A percentile compares a stretch with the other conserved stretches of the same genome.
phyloP scores from a whole-genome alignment of 2,888 invertebrate genomes.

The Apodemia zela region DNA sequence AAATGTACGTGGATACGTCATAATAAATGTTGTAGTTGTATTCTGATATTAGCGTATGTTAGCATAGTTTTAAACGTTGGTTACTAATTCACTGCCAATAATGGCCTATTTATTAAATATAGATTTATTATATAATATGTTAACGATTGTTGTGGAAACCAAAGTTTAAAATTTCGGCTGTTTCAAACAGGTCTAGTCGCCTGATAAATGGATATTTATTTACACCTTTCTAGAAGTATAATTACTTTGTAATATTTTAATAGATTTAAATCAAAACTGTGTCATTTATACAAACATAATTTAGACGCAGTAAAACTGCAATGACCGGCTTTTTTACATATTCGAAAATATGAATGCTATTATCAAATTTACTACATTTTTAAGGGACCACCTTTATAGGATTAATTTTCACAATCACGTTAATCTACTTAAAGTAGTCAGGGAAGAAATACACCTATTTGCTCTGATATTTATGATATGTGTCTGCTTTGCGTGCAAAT shows the following conservation, averaged over 20 bases:
- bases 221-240: conserved; percentile 39
- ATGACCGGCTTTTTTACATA: not conserved
- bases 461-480: no score
- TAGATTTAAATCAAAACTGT: conserved; percentile 4
- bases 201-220: conserved; percentile 51
- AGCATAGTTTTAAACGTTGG: conserved; percentile 36
- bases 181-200: conserved; percentile 66
- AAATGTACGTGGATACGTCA: not conserved
- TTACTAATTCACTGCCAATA: conserved; percentile 57
- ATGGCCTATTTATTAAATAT: conserved; percentile 55
- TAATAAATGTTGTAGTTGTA: conserved; percentile 12
- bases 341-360: not conserved
- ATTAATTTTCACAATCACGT: not conserved
- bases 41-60: conserved; percentile 45
- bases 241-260: conserved; percentile 16
- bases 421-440: not conserved
- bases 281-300: not conserved
- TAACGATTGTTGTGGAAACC: conserved; percentile 61
- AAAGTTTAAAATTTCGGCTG: conserved; percentile 66
- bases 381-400: not conserved
- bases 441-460: no score
- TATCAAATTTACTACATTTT: not conserved
- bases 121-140: conserved; percentile 40
- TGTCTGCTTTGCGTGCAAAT: no score
- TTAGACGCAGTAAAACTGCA: not conserved